Evolutionary conservation across 35 echinoderm and acorn worm genomes (phyloP), one percentile per base, ranked within the genome.

Genomic region (Amphiura filiformis): DNA sequence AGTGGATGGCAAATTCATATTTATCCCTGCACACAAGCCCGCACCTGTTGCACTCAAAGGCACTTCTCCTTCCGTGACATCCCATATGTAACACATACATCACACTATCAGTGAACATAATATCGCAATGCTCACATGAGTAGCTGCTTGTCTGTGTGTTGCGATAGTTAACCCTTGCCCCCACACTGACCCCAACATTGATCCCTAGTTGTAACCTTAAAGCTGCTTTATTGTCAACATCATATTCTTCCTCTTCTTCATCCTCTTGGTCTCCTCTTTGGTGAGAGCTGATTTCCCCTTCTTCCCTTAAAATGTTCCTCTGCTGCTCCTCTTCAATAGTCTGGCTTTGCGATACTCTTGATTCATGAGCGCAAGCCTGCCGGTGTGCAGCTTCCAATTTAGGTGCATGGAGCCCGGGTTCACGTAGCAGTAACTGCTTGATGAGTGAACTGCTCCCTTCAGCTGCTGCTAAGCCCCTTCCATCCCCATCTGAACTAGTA

Each of bases 71-170:
- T 37, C 81, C 89, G 52, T 91, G 89, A 38, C 81, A 91, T 26
- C 89, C 89, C 75, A 83, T 84, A 49, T 91, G 89, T 28, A 91
- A 44, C 35, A 91, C 65, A 57, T 91, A 91, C 89, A 91, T 83
- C 14, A 91, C 89, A 28, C 81, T 83, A 33, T 91, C 89, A 11
- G 70, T 91, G 76, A 91, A 91, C 37, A 84, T 39, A 30, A 91
- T 84, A 40, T 84, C 89, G 39, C 89, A 91, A 17, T 57, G 82
- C 35, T 91, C 89, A 79, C 89, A 91, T 14, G 75, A 33, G 35
- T 84, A 91, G 30, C 82, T 78, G 23, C 39, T 84, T 2, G 89
- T 91, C 79, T 89, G 87, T 22, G 87, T 89, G 49, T 85, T 56
- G 13, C 83, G 49, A 13, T 31, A 65, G 56, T 85, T 61, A 1